These are phyloP conservation scores for Myiotriccus ornatus DNA, from an alignment of 2,797 vertebrate species.

Conservation along the genomic window DNA sequence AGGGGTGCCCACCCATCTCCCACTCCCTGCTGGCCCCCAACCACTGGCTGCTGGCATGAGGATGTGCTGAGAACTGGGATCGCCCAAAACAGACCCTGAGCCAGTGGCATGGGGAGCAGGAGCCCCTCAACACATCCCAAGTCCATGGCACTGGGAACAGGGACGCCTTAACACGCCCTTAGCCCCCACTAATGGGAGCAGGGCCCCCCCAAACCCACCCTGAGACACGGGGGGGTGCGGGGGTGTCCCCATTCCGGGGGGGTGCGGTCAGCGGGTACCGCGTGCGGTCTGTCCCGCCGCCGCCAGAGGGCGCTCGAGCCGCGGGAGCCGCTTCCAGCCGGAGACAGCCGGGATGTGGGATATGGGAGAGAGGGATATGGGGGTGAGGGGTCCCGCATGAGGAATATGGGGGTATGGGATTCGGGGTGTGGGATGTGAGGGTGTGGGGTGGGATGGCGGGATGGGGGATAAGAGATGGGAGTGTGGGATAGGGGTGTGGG, in stretches of 20 bases:
- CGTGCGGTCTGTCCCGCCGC: background rate
- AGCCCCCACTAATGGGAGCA: no score
- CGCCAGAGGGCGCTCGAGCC: background rate
- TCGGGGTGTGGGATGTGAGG: background rate
- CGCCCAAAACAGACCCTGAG: no score
- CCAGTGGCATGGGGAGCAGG: background rate
- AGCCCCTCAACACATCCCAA: no score
- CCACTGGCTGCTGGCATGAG: fast-evolving
- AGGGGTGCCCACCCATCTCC: background rate
- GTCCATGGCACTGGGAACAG: no score
- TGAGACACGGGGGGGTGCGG: background rate
- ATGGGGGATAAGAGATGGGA: no score
- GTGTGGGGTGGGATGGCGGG: background rate
- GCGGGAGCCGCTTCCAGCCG: background rate
- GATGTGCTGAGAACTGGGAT: background rate
- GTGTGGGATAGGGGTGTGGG: background rate
- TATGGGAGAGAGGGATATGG: background rate
- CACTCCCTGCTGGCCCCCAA: no score
- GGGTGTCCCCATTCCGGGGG: background rate
- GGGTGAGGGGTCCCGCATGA: no score
- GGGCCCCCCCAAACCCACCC: no score
- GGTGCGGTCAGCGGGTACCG: background rate
- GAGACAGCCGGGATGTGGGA: background rate
- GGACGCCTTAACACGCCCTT: background rate
- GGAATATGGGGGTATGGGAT: background rate